Percentiles rank a stretch among this genome's conserved stretches.
Evolutionary conservation across 2,888 invertebrate species (phyloP).

Genomic region (Nemotelus nigrinus): DNA sequence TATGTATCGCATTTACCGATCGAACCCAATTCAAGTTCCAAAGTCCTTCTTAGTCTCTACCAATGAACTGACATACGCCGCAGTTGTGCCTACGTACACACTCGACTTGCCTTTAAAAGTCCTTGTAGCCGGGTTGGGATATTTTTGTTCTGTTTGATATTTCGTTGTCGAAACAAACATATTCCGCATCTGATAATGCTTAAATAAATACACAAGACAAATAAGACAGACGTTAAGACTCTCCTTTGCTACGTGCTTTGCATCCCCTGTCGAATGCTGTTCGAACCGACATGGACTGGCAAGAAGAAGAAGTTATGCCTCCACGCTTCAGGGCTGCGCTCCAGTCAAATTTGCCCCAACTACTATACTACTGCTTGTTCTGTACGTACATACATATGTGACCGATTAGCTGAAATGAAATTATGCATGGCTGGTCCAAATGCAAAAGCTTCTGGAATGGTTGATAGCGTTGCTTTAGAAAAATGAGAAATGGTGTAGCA

Average conservation of each 20-base stretch:
- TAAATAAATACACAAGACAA: slow-evolving; percentile 45
- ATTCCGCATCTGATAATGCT: slow-evolving; percentile 43
- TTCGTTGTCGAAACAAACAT: slow-evolving; percentile 44
- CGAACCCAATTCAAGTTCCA: slow-evolving; percentile 15
- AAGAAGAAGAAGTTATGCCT: not conserved
- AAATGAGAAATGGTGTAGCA: not conserved
- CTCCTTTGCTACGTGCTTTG: slow-evolving; percentile 43
- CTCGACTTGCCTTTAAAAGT: not conserved
- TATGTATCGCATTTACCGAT: slow-evolving; percentile 38
- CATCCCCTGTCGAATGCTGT: slow-evolving; percentile 26
- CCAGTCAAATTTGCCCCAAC: not conserved
- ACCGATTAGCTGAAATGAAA: slow-evolving; percentile 43
- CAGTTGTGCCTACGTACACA: slow-evolving; percentile 30
- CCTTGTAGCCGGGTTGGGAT: not conserved
- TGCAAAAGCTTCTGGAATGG: not conserved
- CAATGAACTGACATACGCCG: slow-evolving; percentile 10
- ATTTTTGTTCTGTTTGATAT: slow-evolving; percentile 39
- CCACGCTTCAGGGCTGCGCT: not conserved
- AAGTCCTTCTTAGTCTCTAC: slow-evolving; percentile 7
- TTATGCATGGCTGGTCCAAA: slow-evolving; percentile 34
- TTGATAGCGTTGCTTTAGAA: not conserved
- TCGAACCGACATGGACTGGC: not conserved
- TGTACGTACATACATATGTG: slow-evolving; percentile 26
- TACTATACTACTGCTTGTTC: not conserved
- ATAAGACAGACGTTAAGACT: slow-evolving; percentile 43